Evolutionary conservation across 2,797 vertebrate genomes (phyloP).

Genomic region (Hylomyscus alleni): DNA sequence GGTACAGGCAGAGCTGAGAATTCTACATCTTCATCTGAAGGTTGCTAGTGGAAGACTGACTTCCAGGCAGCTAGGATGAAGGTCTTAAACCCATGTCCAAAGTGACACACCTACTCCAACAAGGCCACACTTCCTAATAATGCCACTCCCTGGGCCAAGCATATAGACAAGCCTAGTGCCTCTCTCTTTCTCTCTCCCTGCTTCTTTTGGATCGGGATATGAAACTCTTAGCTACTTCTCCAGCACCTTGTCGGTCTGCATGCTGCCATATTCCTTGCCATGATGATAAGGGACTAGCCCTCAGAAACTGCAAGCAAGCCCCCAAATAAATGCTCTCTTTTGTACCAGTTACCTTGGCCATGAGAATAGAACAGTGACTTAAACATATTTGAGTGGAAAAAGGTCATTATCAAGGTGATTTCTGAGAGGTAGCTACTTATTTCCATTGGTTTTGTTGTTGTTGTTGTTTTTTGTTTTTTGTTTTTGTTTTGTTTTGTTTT

Average conservation of each 20-base stretch:
- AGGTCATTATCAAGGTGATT: background rate
- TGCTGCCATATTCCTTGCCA: background rate
- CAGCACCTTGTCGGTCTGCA: background rate
- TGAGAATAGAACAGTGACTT: background rate
- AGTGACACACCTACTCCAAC: background rate
- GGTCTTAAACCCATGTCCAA: background rate
- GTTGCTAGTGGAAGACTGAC: background rate
- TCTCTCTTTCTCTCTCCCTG: background rate
- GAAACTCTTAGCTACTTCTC: background rate
- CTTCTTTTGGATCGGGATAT: background rate
- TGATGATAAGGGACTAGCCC: background rate
- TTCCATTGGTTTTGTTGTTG: too few species aligned
- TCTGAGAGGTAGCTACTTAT: background rate
- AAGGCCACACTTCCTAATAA: background rate
- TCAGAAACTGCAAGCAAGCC: background rate
- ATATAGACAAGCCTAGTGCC: background rate
- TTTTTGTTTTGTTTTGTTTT: too few species aligned
- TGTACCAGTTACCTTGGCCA: background rate
- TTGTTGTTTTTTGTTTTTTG: too few species aligned
- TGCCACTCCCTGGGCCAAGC: background rate
- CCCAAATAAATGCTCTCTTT: background rate
- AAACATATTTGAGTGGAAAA: background rate
- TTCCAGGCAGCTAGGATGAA: background rate
- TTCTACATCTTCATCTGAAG: background rate
- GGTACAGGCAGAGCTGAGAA: background rate